Evolutionary conservation across 2,797 vertebrate species (phyloP).

Genomic region (Sciurus vulgaris): DNA sequence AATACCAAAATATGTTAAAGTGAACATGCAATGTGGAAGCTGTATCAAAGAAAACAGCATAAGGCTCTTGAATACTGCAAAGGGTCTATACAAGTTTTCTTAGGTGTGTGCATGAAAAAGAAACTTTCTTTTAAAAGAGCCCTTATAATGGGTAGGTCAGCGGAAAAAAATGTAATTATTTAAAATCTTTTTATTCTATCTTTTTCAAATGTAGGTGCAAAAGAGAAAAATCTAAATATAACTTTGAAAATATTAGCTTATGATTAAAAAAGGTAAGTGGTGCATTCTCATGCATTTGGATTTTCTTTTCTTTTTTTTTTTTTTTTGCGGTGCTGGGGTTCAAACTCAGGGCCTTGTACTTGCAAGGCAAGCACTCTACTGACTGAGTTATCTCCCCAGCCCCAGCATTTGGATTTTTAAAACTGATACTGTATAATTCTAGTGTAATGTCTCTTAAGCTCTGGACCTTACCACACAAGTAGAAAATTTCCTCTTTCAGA

Average conservation of each 20-base stretch:
- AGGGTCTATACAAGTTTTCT: conserved; percentile 75
- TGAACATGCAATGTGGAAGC: conserved; percentile 85
- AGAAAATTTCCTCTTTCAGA: conserved; percentile 70
- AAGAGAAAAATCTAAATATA: conserved; percentile 80
- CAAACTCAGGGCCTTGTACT: no score
- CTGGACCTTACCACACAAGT: conserved; percentile 66
- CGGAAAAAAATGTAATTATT: conserved; percentile 72
- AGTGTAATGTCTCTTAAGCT: conserved; percentile 51
- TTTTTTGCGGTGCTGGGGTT: no score
- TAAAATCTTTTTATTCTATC: conserved; percentile 82
- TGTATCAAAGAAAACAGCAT: conserved; percentile 85
- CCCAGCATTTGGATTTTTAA: conserved; percentile 54
- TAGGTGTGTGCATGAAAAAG: conserved; percentile 80
- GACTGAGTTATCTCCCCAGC: no score
- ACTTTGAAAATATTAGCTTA: conserved; percentile 86
- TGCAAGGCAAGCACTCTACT: no score
- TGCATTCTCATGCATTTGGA: conserved; percentile 73
- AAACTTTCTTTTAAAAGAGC: conserved; percentile 81
- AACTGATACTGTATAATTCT: conserved; percentile 43
- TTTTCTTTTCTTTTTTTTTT: no score
- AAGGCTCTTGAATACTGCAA: conserved; percentile 73
- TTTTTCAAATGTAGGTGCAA: conserved; percentile 83
- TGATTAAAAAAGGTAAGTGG: conserved; percentile 83
- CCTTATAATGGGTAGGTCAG: not conserved
- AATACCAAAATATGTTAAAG: conserved; percentile 86